A percentile compares a stretch with the other conserved stretches of the same genome.
phyloP scores from a whole-genome alignment of 2,113 vertebrate species.

The Gobio gobio region DNA sequence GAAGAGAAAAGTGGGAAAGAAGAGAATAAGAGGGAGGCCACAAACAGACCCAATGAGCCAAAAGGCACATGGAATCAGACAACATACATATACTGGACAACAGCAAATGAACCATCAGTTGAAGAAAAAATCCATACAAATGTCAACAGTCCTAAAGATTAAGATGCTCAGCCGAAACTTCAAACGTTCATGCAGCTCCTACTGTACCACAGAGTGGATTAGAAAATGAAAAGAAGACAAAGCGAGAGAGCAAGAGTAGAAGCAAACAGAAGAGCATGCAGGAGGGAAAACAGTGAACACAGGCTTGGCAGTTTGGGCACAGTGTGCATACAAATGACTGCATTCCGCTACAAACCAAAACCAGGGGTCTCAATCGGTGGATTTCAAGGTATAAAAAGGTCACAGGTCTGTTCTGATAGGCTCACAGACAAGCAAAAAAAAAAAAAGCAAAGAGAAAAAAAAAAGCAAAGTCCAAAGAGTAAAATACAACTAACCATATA shows the following conservation, averaged over 20 bases:
- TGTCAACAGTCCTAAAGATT: neutral
- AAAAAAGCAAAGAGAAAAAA: neutral
- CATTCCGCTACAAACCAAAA: conserved; percentile 2
- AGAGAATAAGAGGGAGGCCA: neutral
- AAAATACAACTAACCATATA: neutral
- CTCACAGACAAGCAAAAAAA: neutral
- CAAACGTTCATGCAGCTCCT: neutral
- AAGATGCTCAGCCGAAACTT: neutral
- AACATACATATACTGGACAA: neutral
- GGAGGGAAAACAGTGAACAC: conserved; percentile 15
- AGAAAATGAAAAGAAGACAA: neutral
- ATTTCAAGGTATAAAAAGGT: neutral
- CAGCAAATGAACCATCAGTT: neutral
- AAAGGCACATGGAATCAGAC: neutral
- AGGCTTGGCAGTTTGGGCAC: conserved; percentile 39
- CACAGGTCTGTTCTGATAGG: neutral
- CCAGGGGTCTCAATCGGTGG: neutral
- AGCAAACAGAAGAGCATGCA: neutral
- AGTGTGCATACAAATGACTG: conserved; percentile 32
- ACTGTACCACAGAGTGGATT: conserved; percentile 10
- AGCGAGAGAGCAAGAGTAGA: conserved; percentile 1
- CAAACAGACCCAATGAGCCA: neutral
- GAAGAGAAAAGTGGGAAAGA: neutral
- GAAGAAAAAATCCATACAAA: neutral
- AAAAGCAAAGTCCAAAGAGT: neutral